These are phyloP conservation scores for Nomia melanderi DNA, from an alignment of 1,140 invertebrate genomes.

Conservation along the genomic window DNA sequence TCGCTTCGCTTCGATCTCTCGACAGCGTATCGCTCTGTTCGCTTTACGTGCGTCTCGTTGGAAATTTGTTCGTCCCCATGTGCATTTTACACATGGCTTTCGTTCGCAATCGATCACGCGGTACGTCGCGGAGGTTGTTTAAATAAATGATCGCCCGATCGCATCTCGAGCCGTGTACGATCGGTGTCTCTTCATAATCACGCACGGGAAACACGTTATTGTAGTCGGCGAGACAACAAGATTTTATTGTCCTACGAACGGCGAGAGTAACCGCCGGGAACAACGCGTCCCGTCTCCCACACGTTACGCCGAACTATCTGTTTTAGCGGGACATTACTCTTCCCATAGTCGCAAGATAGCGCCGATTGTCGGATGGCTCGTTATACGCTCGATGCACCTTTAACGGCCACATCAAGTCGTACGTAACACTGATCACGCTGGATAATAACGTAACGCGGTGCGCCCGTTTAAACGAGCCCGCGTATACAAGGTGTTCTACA, in stretches of 20 bases:
- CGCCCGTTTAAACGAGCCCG: conserved; percentile 21
- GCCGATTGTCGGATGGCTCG: conserved; percentile 19
- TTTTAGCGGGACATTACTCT: conserved; percentile 27
- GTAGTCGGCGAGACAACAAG: background rate
- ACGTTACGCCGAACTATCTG: background rate
- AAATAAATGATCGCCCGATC: too few species aligned
- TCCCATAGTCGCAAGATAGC: conserved; percentile 14
- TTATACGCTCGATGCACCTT: conserved; percentile 34
- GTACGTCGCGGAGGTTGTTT: too few species aligned
- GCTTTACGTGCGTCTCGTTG: too few species aligned
- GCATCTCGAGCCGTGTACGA: background rate
- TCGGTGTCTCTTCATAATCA: background rate
- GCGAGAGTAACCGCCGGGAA: conserved; percentile 32
- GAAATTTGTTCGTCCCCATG: too few species aligned
- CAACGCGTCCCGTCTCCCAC: conserved; percentile 5
- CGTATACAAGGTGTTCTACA: too few species aligned
- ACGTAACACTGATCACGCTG: conserved; percentile 33
- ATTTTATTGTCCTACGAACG: conserved; percentile 46
- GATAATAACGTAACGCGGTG: conserved; percentile 25
- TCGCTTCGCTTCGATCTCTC: too few species aligned
- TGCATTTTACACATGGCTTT: too few species aligned
- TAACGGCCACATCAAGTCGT: conserved; percentile 25
- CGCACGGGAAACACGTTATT: background rate
- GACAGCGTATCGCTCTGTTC: too few species aligned
- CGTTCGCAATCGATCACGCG: too few species aligned